Conservation (phyloP, 2,113 vertebrate genomes). For the Paralichthys olivaceus region DNA sequence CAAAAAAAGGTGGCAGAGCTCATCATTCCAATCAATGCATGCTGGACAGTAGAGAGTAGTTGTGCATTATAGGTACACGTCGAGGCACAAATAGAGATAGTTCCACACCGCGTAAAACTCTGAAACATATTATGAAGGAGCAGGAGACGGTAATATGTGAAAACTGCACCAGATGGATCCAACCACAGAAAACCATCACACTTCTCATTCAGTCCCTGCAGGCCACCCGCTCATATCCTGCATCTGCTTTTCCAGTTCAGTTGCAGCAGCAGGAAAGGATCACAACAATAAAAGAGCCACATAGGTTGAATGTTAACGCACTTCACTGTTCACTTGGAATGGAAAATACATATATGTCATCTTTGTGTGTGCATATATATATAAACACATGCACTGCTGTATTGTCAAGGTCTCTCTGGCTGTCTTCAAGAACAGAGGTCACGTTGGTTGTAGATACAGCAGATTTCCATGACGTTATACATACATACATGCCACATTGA, state of each 20-base stretch:
- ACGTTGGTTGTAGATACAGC: background rate
- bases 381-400: background rate
- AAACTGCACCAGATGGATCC: conserved; percentile 67
- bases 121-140: conserved; percentile 65
- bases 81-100: conserved; percentile 48
- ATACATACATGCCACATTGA: conserved; percentile 1
- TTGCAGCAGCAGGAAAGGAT: conserved; percentile 22
- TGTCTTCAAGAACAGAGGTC: conserved; percentile 4
- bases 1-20: conserved; percentile 15
- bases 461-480: too few species aligned
- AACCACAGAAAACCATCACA: conserved; percentile 63
- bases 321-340: background rate
- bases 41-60: conserved; percentile 7
- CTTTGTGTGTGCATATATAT: background rate
- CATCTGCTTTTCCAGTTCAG: conserved; percentile 53
- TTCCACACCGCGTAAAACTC: conserved; percentile 60
- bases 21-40: background rate
- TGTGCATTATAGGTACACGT: conserved; percentile 29
- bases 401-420: background rate
- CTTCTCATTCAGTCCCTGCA: conserved; percentile 58
- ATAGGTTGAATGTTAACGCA: conserved; percentile 23
- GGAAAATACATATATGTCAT: background rate
- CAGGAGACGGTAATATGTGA: conserved; percentile 64
- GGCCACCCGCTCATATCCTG: conserved; percentile 61
- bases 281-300: conserved; percentile 55